Conservation (phyloP, 2,113 vertebrate species). For the Otocyon megalotis region DNA sequence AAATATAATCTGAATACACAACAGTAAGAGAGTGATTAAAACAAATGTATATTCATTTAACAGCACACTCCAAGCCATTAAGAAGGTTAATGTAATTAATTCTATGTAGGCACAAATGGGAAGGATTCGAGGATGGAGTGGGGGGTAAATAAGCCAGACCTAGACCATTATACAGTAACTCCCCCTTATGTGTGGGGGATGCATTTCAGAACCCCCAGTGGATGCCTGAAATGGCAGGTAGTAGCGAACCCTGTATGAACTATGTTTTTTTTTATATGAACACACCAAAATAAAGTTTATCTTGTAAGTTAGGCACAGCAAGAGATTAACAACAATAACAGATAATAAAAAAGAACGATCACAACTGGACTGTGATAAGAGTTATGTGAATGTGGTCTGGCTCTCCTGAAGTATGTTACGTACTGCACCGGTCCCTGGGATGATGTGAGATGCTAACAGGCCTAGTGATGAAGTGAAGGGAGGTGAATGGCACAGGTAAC, state of each 20-base stretch:
- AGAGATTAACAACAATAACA: neutral
- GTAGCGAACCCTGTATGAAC: neutral
- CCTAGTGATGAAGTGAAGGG: neutral
- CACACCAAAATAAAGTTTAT: neutral
- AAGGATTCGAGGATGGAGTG: neutral
- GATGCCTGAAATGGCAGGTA: neutral
- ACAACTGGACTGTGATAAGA: neutral
- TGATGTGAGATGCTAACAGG: neutral
- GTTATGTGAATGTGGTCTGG: neutral
- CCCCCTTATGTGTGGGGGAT: neutral
- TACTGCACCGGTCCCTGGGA: neutral
- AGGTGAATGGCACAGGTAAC: neutral
- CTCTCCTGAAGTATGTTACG: neutral
- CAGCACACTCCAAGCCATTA: neutral
- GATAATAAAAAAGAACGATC: neutral
- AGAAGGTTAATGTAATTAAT: neutral
- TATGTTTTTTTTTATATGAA: neutral
- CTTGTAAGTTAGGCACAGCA: neutral
- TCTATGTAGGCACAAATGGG: neutral
- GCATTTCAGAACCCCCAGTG: neutral
- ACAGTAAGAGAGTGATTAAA: neutral
- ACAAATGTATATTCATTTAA: neutral
- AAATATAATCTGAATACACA: constrained; percentile 22
- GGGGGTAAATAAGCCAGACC: neutral
- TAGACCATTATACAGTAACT: neutral